These are phyloP conservation scores for Bombylius discolor DNA, from an alignment of 2,888 invertebrate genomes.

Conservation along the genomic window DNA sequence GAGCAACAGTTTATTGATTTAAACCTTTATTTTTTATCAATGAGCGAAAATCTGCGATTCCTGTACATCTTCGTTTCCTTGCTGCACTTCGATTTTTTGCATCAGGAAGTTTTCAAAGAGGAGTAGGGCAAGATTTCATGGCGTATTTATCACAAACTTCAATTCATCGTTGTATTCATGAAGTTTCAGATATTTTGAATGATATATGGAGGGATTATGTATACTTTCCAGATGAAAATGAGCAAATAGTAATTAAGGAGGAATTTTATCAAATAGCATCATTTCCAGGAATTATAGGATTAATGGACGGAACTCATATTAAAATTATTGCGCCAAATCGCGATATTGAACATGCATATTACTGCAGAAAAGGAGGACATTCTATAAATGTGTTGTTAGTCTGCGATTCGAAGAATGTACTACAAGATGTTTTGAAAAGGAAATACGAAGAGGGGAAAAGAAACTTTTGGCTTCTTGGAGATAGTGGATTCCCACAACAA, in stretches of 20 bases:
- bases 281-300: too few species aligned
- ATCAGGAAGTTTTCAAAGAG: too few species aligned
- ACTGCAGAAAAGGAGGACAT: conserved; percentile 7
- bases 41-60: too few species aligned
- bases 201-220: conserved; percentile 1
- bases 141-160: too few species aligned
- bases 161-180: background rate
- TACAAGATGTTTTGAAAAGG: background rate
- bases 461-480: background rate
- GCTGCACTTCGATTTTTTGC: too few species aligned
- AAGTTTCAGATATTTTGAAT: conserved; percentile 1
- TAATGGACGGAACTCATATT: too few species aligned
- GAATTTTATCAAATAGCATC: background rate
- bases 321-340: conserved; percentile 1
- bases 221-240: background rate
- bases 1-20: too few species aligned
- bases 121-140: too few species aligned
- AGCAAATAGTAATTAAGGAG: background rate
- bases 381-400: conserved; percentile 1
- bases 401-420: background rate
- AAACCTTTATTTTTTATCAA: too few species aligned
- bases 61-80: too few species aligned
- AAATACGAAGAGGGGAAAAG: background rate
- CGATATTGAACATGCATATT: conserved; percentile 3
- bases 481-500: background rate